Evolutionary conservation across 2,888 invertebrate genomes (phyloP).

Genomic region (Cerceris ruficornis): DNA sequence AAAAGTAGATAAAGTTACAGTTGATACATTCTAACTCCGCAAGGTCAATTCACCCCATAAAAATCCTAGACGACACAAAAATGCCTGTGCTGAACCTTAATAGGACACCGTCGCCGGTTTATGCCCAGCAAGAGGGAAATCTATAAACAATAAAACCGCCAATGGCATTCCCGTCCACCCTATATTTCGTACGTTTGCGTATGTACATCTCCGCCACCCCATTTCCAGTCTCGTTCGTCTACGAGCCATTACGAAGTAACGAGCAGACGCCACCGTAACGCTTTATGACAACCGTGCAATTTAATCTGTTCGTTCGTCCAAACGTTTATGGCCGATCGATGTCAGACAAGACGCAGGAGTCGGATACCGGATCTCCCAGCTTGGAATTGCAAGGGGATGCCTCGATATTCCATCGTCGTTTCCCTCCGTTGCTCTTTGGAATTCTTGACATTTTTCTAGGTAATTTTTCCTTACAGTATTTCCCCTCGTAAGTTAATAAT

Average conservation of each 20-base stretch:
- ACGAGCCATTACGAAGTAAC: slow-evolving; percentile 66
- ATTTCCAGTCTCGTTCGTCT: slow-evolving; percentile 14
- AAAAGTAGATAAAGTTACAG: too few relatives aligned
- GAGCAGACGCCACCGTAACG: slow-evolving; percentile 62
- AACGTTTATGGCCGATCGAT: slow-evolving; percentile 57
- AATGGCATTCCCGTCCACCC: neutral
- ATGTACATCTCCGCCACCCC: neutral
- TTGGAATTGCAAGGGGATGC: neutral
- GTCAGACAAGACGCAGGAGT: slow-evolving; percentile 29
- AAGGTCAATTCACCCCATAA: too few relatives aligned
- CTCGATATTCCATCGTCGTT: neutral
- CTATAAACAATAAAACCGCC: neutral
- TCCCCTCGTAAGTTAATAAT: too few relatives aligned
- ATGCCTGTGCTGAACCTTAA: too few relatives aligned
- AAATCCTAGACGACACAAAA: too few relatives aligned
- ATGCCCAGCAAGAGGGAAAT: too few relatives aligned
- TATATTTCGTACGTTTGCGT: slow-evolving; percentile 7
- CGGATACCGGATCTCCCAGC: slow-evolving; percentile 8
- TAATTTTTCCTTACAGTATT: too few relatives aligned
- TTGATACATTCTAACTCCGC: too few relatives aligned
- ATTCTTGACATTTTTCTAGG: too few relatives aligned
- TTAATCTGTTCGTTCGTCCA: slow-evolving; percentile 50
- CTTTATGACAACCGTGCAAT: slow-evolving; percentile 62
- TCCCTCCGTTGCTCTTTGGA: too few relatives aligned
- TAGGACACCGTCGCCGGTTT: too few relatives aligned